These are phyloP conservation scores for Andrena fulva DNA, from an alignment of 2,888 invertebrate genomes.

Conservation along the genomic window DNA sequence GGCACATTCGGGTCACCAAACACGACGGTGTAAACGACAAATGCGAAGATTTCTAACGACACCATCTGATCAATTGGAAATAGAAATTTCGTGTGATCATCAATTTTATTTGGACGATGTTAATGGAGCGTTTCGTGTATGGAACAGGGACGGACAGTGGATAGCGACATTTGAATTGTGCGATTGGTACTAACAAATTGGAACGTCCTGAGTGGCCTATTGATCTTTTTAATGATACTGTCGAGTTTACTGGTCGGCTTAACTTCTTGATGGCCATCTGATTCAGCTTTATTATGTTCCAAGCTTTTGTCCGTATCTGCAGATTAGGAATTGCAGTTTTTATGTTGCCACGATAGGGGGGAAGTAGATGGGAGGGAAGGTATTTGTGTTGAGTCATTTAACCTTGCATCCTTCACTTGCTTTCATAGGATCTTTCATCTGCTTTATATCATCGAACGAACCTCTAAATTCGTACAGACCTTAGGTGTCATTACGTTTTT, in stretches of 20 bases:
- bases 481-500: conserved; percentile 34
- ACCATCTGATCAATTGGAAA: conserved; percentile 42
- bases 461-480: conserved; percentile 20
- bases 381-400: neutral
- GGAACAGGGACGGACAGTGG: neutral
- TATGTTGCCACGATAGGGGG: neutral
- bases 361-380: no score
- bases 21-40: conserved; percentile 70
- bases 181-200: conserved; percentile 73
- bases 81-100: neutral
- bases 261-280: no score
- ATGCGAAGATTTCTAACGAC: conserved; percentile 69
- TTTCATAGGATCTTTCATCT: conserved; percentile 17
- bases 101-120: neutral
- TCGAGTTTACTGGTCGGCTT: neutral
- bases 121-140: neutral
- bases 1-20: conserved; percentile 52
- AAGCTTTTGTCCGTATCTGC: neutral
- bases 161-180: neutral
- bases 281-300: neutral
- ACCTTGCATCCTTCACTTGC: conserved; percentile 48
- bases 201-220: conserved; percentile 74
- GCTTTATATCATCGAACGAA: conserved; percentile 46
- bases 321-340: neutral
- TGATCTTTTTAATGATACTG: conserved; percentile 32